phyloP scores from a whole-genome alignment of 2,888 invertebrate species.

The Drosophila greeni region DNA sequence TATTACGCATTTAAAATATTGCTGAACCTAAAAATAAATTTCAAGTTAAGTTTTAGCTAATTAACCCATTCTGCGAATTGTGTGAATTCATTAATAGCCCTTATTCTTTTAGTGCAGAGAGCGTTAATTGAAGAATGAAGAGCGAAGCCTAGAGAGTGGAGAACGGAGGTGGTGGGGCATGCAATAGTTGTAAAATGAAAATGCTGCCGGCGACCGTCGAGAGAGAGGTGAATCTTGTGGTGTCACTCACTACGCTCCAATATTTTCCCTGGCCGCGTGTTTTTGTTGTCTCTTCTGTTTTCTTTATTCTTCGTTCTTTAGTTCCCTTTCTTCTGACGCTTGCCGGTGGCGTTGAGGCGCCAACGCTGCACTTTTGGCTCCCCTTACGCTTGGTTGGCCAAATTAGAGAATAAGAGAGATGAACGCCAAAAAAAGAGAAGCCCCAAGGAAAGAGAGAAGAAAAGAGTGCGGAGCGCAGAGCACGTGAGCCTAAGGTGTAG shows the following conservation, averaged over 20 bases:
- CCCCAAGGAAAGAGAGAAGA: neutral
- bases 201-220: constrained; percentile 51
- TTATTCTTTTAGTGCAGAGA: constrained; percentile 20
- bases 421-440: constrained; percentile 1
- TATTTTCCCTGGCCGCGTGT: constrained; percentile 30
- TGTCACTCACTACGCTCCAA: constrained; percentile 19
- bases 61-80: neutral
- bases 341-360: constrained; percentile 29
- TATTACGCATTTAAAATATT: neutral
- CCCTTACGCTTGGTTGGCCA: constrained; percentile 24
- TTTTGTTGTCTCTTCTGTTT: constrained; percentile 19
- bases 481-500: constrained; percentile 24
- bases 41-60: neutral
- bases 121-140: constrained; percentile 4
- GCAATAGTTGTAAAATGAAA: constrained; percentile 34
- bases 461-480: neutral
- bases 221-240: constrained; percentile 38
- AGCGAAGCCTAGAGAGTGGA: neutral
- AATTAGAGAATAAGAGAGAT: neutral
- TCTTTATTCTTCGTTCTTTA: constrained; percentile 1
- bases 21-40: neutral
- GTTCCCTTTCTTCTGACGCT: constrained; percentile 3
- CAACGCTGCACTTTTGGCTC: constrained; percentile 37
- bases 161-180: constrained; percentile 6
- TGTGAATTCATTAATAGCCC: neutral